Evolutionary conservation across 2,888 invertebrate species (phyloP), one percentile per base, ranked within the genome.

Genomic region (Stratiomys singularior): DNA sequence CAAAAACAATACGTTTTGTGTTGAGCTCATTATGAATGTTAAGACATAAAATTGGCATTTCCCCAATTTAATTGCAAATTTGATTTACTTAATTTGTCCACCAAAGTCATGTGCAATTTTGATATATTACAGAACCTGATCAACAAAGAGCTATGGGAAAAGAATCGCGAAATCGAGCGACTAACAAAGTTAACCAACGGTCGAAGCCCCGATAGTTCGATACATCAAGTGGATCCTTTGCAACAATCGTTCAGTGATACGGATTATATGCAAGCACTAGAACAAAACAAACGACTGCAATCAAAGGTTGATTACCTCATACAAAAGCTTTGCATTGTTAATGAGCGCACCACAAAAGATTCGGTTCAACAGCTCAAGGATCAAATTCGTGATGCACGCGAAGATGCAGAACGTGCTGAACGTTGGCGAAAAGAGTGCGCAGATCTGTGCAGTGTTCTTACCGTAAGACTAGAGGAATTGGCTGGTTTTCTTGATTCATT

Each of bases 401-500:
- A 80, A 0, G 85, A 87, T 30, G 81, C 84, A 9, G 85, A 86
- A 18, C 82, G 81, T 11, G 84, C 86, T 0, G 83, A 86, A 66
- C 85, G 83, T 77, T 86, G 85, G 84, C 85, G 86, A 1, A 82
- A 82, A 3, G 85, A 86, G 77, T 87, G 86, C 77, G 83, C 84
- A 0, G 85, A 86, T 76, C 83, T 87, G 1, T 87, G 87, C 80
- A 78, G 82, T 1, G 83, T 90, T 58, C 84, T 92, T 7, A 89
- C 90, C 23, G 87, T 85, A 37, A 88, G 91, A 0, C 82, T 92
- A 3, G 90, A 91, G 81, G 91, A 92, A 82, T 83, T 92, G 60
- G 91, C 91, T 0, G 86, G 89, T 15, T 92, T 92, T 83, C 85
- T 92, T 11, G 90, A 91, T 80, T 89, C 90, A 0, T 83, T 92